Evolutionary conservation across 2,113 vertebrate species (phyloP).

Genomic region (Tonatia bakeri): DNA sequence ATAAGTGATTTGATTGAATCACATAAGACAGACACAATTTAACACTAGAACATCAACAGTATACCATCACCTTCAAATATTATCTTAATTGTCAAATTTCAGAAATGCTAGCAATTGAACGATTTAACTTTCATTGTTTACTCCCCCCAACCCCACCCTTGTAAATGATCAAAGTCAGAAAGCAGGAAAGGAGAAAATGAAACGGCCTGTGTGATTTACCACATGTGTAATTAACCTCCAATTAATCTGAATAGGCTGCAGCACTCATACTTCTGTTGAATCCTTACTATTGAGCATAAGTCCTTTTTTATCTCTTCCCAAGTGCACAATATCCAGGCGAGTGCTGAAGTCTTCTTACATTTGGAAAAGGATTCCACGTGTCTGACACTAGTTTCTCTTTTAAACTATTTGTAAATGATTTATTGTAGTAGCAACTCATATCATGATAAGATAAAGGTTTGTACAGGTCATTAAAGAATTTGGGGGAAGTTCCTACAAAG

Average conservation of each 20-base stretch:
- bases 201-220: constrained; percentile 28
- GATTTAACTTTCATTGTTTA: constrained; percentile 17
- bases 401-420: constrained; percentile 84
- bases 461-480: constrained; percentile 88
- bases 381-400: constrained; percentile 80
- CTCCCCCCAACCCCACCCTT: not conserved
- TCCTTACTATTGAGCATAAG: constrained; percentile 54
- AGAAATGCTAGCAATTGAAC: constrained; percentile 35
- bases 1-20: constrained; percentile 4
- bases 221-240: constrained; percentile 52
- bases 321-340: constrained; percentile 60
- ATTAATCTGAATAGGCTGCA: constrained; percentile 30
- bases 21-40: not conserved
- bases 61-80: not conserved
- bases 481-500: constrained; percentile 82
- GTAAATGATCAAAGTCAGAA: constrained; percentile 47
- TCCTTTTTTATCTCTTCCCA: constrained; percentile 73
- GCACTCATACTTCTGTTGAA: constrained; percentile 43
- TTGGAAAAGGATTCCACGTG: constrained; percentile 82
- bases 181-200: constrained; percentile 38
- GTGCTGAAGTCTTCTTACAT: constrained; percentile 71
- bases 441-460: constrained; percentile 86
- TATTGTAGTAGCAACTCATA: constrained; percentile 83
- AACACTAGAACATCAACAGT: not conserved
- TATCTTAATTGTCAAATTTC: constrained; percentile 42